phyloP scores from a whole-genome alignment of 2,797 vertebrate genomes.

The Aselliscus stoliczkanus region DNA sequence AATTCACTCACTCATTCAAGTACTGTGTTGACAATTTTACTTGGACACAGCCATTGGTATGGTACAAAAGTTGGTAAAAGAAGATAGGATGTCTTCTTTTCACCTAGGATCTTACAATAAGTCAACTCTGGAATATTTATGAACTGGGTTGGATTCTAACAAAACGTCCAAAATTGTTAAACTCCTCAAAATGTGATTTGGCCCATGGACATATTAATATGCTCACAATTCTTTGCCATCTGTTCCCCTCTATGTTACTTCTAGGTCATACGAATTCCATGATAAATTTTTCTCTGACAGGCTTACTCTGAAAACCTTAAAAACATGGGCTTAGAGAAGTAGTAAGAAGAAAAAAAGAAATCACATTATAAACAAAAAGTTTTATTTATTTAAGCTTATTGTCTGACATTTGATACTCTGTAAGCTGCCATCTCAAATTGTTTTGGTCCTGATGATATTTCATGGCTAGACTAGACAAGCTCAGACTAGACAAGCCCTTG shows the following conservation, averaged over 20 bases:
- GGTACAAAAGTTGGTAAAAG: background rate
- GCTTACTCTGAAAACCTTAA: background rate
- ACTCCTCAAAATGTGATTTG: background rate
- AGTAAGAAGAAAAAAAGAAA: background rate
- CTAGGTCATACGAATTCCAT: background rate
- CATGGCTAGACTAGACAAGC: background rate
- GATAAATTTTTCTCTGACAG: background rate
- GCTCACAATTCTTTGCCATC: background rate
- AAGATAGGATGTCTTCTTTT: background rate
- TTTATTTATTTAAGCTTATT: conserved; percentile 25
- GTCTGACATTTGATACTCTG: background rate
- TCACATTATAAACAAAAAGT: background rate
- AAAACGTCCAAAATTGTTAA: background rate
- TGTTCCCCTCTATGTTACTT: background rate
- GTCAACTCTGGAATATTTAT: background rate
- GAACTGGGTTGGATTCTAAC: background rate
- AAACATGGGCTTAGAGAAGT: background rate
- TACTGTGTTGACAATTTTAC: background rate
- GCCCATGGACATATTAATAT: background rate
- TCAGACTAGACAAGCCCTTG: background rate
- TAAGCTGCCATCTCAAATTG: background rate
- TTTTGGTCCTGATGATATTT: conserved; percentile 18
- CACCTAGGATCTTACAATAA: background rate
- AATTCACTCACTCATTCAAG: background rate
- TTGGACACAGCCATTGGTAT: background rate